Evolutionary conservation across 2,888 invertebrate species (phyloP), one percentile per base, ranked within the genome.

Genomic region (Orgyia antiqua): DNA sequence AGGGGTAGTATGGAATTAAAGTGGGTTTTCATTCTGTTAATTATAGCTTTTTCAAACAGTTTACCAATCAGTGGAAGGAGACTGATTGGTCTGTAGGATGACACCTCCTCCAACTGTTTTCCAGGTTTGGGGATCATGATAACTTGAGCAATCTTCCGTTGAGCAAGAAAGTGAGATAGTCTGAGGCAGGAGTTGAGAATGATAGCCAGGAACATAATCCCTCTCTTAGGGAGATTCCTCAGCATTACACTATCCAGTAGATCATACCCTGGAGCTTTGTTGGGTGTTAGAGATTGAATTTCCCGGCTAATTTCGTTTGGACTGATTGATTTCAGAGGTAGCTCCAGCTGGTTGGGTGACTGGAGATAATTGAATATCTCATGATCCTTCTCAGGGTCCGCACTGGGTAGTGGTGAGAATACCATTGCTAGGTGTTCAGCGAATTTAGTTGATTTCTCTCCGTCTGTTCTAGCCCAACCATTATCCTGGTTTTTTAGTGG

Each of bases 31-130:
- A 29, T 29, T 33, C 25, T 20, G 6, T 21, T 26, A 1, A 29
- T 7, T 4, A 33, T 4, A 0, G 13, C 17, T 4, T 13, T 33
- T 25, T 30, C 34, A 0, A 35, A 2, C 1, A 35, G 10, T 24
- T 35, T 30, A 0, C 27, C 30, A 30, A 11, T 13, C 1, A 35
- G 13, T 2, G 30, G 34, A 10, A 35, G 18, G 1, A 35, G 26
- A 13, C 34, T 35, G 5, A 35, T 35, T 4, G 27, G 34, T 12
- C 30, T 35, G 3, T 30, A 30, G 6, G 27, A 23, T 1, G 10
- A 1, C 0, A 8, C 8, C 24, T 30, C 30, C 1, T 23, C n/a
- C 6, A 13, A n/a, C 9, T 26, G 18, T 19, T 30, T 35, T 0
- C 27, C 23, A 3, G 31, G 30, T 28, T 31, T 27, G 0, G 10